Evolutionary conservation across 37 sponge, comb jelly and placozoan species (phyloP).

Genomic region (Crambe crambe): DNA sequence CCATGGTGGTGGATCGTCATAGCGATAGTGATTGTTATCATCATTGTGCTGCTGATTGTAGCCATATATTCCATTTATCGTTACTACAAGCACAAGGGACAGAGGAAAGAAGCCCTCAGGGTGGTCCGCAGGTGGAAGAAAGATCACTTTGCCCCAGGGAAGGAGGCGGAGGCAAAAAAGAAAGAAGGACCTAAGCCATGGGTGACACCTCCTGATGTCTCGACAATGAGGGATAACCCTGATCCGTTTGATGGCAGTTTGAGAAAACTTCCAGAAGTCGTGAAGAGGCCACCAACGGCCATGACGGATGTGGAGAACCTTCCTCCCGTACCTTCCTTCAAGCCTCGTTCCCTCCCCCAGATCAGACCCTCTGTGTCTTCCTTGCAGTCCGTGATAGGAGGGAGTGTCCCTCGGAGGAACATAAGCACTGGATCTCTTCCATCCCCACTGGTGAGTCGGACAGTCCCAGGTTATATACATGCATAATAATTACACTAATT

Average conservation of each 20-base stretch:
- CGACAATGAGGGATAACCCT: constrained; percentile 66
- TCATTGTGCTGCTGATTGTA: constrained; percentile 38
- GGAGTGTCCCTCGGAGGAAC: constrained; percentile 12
- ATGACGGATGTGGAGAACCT: constrained; percentile 47
- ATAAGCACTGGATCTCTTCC: constrained; percentile 20
- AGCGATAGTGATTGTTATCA: constrained; percentile 54
- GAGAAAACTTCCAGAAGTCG: constrained; percentile 41
- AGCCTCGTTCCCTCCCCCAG: constrained; percentile 50
- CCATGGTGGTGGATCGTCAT: constrained; percentile 60
- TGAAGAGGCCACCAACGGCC: constrained; percentile 60
- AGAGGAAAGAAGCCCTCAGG: constrained; percentile 60
- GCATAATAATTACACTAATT: no score
- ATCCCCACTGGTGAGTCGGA: constrained; percentile 57
- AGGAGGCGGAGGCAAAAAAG: constrained; percentile 62
- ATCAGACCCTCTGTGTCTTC: constrained; percentile 18
- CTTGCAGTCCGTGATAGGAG: not conserved
- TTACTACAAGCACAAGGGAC: constrained; percentile 46
- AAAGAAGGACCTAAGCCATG: constrained; percentile 61
- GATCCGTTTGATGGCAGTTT: constrained; percentile 75
- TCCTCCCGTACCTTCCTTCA: constrained; percentile 58
- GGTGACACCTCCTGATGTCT: constrained; percentile 62
- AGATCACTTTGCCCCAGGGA: constrained; percentile 63
- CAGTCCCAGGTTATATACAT: no score
- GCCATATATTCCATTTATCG: constrained; percentile 53
- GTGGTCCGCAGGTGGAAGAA: constrained; percentile 78